Percentiles rank a stretch among this genome's conserved stretches.
These are phyloP conservation scores for Mastomys coucha DNA, from an alignment of 2,113 vertebrate genomes.

Conservation along the genomic window DNA sequence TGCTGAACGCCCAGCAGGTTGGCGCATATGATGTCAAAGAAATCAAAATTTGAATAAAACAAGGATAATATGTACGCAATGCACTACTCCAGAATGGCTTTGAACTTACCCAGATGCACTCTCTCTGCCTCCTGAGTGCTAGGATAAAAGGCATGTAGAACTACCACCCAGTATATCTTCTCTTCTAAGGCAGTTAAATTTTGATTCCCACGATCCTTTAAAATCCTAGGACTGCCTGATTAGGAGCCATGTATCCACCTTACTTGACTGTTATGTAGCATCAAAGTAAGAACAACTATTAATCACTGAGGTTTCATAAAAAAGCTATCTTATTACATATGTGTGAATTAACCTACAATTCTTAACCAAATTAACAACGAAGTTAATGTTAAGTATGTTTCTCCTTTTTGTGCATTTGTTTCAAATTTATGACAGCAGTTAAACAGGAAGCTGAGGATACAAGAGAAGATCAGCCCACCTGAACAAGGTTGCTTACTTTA, in stretches of 20 bases:
- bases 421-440: not conserved
- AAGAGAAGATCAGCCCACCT: not conserved
- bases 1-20: no score
- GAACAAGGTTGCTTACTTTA: not conserved
- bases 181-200: conserved; percentile 4
- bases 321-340: not conserved
- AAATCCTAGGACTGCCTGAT: not conserved
- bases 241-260: not conserved
- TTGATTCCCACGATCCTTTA: not conserved
- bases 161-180: not conserved
- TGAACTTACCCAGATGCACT: not conserved
- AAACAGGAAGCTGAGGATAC: not conserved
- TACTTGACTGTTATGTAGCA: not conserved
- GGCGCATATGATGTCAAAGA: no score
- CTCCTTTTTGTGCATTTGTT: not conserved
- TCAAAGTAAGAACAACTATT: not conserved
- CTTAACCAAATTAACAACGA: not conserved
- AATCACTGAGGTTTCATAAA: not conserved
- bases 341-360: not conserved
- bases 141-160: not conserved
- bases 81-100: no score
- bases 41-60: no score
- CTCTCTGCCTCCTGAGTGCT: not conserved
- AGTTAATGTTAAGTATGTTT: not conserved
- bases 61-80: no score